phyloP scores from a whole-genome alignment of 2,888 invertebrate species.

The Stomorhina lunata region DNA sequence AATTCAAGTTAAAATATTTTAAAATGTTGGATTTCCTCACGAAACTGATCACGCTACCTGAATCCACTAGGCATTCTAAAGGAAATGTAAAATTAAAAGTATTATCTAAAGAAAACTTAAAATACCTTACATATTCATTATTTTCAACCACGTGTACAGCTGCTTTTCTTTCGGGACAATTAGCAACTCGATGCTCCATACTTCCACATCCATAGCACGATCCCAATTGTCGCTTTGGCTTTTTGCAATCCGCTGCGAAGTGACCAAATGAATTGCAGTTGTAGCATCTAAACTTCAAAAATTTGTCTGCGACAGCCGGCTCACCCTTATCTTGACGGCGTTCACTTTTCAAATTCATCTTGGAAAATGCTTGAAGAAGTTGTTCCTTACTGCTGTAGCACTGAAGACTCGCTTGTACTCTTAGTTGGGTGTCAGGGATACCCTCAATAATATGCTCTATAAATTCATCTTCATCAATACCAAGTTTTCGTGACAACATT shows the following conservation, averaged over 20 bases:
- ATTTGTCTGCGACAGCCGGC: background rate
- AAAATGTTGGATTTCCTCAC: background rate
- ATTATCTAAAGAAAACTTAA: background rate
- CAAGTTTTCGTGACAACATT: no score
- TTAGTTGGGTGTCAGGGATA: no score
- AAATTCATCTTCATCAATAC: no score
- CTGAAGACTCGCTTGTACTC: no score
- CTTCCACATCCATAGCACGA: no score
- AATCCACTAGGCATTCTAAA: background rate
- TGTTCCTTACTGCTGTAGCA: no score
- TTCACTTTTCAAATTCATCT: no score
- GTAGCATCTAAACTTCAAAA: background rate
- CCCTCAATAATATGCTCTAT: no score
- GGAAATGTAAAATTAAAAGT: background rate
- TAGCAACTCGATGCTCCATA: background rate
- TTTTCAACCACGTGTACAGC: no score
- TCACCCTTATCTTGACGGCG: background rate
- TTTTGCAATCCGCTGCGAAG: background rate
- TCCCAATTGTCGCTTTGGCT: no score
- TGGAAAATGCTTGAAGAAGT: no score
- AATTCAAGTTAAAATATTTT: background rate
- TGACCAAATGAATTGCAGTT: background rate
- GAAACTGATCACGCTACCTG: background rate
- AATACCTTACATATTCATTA: slow-evolving; percentile 1
- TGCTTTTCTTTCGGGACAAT: background rate